These are phyloP conservation scores for Zoanthus sansibaricus DNA, from an alignment of 92 coral and sea anemone genomes.

Conservation along the genomic window DNA sequence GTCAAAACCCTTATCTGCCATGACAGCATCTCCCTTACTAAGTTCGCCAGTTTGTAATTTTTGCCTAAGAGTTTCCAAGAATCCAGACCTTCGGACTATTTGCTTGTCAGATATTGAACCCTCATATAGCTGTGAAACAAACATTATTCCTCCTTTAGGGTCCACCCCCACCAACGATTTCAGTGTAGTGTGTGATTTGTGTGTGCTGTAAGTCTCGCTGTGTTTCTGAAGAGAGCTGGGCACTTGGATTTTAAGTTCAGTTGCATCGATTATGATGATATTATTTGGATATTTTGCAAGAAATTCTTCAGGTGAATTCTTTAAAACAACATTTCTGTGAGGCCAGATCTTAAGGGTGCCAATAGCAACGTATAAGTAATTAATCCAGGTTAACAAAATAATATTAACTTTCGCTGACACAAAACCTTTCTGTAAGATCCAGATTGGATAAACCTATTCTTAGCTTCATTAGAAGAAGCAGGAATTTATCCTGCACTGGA, in stretches of 20 bases:
- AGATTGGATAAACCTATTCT: constrained; percentile 30
- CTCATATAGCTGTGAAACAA: too few species aligned
- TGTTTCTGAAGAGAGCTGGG: constrained; percentile 68
- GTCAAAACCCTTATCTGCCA: too few species aligned
- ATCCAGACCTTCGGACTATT: constrained; percentile 54
- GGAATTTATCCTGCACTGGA: constrained; percentile 58
- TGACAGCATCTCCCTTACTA: too few species aligned
- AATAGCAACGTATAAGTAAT: neutral
- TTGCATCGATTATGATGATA: constrained; percentile 71
- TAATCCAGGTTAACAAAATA: constrained; percentile 66
- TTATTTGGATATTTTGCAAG: constrained; percentile 59
- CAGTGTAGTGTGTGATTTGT: constrained; percentile 60
- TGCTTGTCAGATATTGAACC: neutral
- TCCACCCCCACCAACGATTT: too few species aligned
- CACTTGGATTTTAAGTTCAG: constrained; percentile 72
- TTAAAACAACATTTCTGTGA: too few species aligned
- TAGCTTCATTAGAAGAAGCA: constrained; percentile 26
- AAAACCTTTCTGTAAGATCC: constrained; percentile 63
- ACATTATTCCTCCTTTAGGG: too few species aligned
- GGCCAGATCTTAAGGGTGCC: constrained; percentile 70
- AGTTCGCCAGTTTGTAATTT: too few species aligned
- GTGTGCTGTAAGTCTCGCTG: constrained; percentile 66
- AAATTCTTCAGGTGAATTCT: neutral
- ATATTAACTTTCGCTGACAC: constrained; percentile 58
- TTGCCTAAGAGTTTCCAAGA: too few species aligned